Evolutionary conservation across 2,113 vertebrate genomes (phyloP), one percentile per base, ranked within the genome.

Genomic region (Holacanthus passer): DNA sequence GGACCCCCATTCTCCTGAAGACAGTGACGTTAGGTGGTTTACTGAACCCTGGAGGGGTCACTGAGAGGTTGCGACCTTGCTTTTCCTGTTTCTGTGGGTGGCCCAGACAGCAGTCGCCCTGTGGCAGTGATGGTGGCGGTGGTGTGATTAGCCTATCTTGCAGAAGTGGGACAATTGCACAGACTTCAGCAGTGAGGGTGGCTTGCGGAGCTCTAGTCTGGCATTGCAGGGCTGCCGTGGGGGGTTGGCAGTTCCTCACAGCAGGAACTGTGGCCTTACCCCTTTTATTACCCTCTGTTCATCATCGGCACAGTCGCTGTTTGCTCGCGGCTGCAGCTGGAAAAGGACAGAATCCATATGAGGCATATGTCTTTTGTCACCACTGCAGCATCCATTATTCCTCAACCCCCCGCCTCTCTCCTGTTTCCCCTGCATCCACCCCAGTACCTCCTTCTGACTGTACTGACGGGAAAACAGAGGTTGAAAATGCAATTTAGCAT

Each of bases 31-130:
- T 63, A 19, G 47, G 48, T 20, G n/a, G 29, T 65, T 83, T 63
- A 59, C 76, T 43, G 62, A 82, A 77, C 75, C 58, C 69, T 45
- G 24, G 14, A n/a, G 77, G 67, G 77, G 74, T 84, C 72, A 58
- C 50, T 19, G 16, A 60, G 48, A 67, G 85, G 78, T 74, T 77
- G 50, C 2, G 77, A 88, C 82, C 84, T 87, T 84, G 75, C 11
- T 39, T 79, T 88, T 84, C 82, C 82, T 71, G 48, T 84, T 77
- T 74, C n/a, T 73, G 63, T 77, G 72, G 72, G 55, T 81, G 79
- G 77, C 63, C 72, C 73, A 74, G 79, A 77, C 55, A 60, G 56
- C 64, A 43, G 68, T 41, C 41, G 47, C 58, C 50, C 29, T 71
- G 22, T 72, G 31, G 81, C 62, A 6, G 3, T 39, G 41, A 50